Base-by-base conservation (phyloP, 2,888 invertebrate genomes). In the Morinoia aosen region DNA sequence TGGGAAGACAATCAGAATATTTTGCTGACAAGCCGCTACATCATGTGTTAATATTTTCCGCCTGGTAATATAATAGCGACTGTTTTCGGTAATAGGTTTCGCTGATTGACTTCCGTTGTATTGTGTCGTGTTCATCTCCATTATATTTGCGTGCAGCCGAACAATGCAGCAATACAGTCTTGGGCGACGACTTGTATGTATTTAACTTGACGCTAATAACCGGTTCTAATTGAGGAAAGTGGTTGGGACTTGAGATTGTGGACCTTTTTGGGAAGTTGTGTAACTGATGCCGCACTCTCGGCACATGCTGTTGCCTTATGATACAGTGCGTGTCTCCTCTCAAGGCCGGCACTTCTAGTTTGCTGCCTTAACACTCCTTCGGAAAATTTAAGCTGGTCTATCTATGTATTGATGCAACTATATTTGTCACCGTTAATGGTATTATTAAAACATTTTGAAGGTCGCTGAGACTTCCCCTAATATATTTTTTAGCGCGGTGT, bases 181-280 rank as follows among this genome's bases (percentile, higher is more conserved):
- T 76, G 76, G 76, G 76, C 76, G 76, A 76, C 76, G 76, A 76
- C 76, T 76, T 76, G 25, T 33, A 76, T 76, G 76, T 76, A 76
- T 76, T 76, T 76, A 76, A 76, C 25, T 76, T 33, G 76, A 76
- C 76, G 76, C 33, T 76, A 76, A 76, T 76, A 33, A 76, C 76
- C 76, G 76, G 76, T 76, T 76, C 76, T 76, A 76, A 76, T 76
- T 76, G 76, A 76, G 76, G 76, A 33, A 76, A 76, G 76, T 76
- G 19, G 76, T 76, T 76, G 33, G 8, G 25, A 33, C 8, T 33
- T 76, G 76, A 76, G 76, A 76, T 76, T 33, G 76, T 76, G 76
- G 76, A 76, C 8, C 19, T 76, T 76, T 76, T 76, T 33, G 33
- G 76, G 76, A 76, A 76, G 33, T 76, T 76, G 76, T 33, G 76